phyloP scores from a whole-genome alignment of 2,888 invertebrate genomes.

The Dexiosoma caninum region DNA sequence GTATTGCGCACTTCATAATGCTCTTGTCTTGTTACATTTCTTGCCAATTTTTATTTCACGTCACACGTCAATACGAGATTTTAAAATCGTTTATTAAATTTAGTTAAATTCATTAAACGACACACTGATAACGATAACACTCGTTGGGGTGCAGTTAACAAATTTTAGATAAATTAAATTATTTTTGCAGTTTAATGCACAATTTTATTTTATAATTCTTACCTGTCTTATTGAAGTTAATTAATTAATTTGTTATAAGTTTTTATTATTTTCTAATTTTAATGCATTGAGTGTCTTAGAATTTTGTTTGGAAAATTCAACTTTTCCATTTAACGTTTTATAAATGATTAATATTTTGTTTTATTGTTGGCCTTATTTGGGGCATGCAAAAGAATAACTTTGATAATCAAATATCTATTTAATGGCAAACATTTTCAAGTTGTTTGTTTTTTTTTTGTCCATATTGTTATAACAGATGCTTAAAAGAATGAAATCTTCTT shows the following conservation, averaged over 20 bases:
- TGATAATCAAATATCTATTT: conserved; percentile 3
- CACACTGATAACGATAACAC: background rate
- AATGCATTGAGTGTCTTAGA: background rate
- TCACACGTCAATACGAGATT: no score
- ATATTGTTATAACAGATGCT: background rate
- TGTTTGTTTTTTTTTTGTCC: background rate
- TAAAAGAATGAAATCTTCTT: conserved; percentile 10
- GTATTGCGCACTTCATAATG: no score
- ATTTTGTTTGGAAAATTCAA: background rate
- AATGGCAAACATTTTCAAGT: background rate
- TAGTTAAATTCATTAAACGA: background rate
- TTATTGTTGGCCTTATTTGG: background rate
- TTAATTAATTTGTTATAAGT: no score
- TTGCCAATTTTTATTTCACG: background rate
- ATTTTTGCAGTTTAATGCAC: background rate
- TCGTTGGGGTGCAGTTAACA: background rate
- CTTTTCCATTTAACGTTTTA: conserved; percentile 2
- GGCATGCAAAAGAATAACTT: background rate
- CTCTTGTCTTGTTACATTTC: background rate
- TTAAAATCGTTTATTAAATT: background rate
- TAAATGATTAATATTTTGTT: conserved; percentile 10
- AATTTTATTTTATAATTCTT: background rate
- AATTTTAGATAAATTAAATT: background rate
- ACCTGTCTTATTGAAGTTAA: background rate
- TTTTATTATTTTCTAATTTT: no score